Conservation (phyloP, 1,140 invertebrate genomes). For the Cotesia vestalis region DNA sequence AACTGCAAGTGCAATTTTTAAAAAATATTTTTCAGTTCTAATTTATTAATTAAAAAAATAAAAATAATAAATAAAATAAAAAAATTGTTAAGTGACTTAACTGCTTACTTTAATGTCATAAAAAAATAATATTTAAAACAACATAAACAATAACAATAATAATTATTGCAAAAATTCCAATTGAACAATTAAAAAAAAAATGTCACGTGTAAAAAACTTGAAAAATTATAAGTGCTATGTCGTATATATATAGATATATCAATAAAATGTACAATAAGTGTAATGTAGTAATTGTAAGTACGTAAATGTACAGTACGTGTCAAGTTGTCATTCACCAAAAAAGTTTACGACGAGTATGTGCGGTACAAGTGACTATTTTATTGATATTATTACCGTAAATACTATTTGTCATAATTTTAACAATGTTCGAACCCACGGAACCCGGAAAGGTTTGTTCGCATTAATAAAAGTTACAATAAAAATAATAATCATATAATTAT, state of each 20-base stretch:
- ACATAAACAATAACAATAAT: too few relatives aligned
- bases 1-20: too few relatives aligned
- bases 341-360: conserved; percentile 23
- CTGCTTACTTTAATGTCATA: too few relatives aligned
- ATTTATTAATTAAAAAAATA: too few relatives aligned
- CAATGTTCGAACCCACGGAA: conserved; percentile 54
- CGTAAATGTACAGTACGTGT: conserved; percentile 2
- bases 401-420: conserved; percentile 3
- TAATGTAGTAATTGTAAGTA: conserved; percentile 10
- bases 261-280: background rate
- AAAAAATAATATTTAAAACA: too few relatives aligned
- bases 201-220: too few relatives aligned
- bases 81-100: too few relatives aligned
- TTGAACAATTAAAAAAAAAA: too few relatives aligned
- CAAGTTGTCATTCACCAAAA: background rate
- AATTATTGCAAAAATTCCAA: too few relatives aligned
- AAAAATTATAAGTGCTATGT: too few relatives aligned
- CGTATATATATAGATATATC: background rate
- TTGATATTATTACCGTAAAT: conserved; percentile 21
- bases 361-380: conserved; percentile 16
- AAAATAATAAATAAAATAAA: too few relatives aligned
- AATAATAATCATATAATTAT: background rate
- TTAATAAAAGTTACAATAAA: background rate
- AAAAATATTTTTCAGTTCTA: too few relatives aligned
- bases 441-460: conserved; percentile 51